Conservation (phyloP, 1,140 invertebrate species). For the Papilio polyxenes region DNA sequence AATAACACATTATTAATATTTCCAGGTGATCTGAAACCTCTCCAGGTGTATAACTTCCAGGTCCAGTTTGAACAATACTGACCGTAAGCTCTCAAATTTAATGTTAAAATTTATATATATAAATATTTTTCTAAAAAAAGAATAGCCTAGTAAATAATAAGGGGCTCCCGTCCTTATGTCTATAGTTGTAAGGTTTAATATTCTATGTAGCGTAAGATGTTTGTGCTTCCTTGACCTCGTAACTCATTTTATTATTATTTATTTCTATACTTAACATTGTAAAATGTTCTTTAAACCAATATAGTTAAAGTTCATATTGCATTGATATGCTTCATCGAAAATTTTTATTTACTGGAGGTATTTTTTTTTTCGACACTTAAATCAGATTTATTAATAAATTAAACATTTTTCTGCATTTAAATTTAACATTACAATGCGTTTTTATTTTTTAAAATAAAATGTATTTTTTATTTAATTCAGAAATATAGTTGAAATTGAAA, state of each 20-base stretch:
- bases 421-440: too few species aligned
- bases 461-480: too few species aligned
- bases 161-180: constrained; percentile 54
- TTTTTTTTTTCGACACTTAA: neutral
- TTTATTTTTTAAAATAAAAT: too few species aligned
- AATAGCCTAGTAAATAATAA: constrained; percentile 49
- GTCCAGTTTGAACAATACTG: neutral
- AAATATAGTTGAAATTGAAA: neutral
- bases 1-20: neutral
- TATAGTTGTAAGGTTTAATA: constrained; percentile 49
- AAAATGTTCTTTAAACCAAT: neutral
- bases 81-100: constrained; percentile 54
- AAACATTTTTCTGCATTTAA: too few species aligned
- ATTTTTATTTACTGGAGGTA: neutral
- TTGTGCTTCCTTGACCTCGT: constrained; percentile 12
- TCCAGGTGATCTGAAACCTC: neutral
- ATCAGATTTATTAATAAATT: too few species aligned
- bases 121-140: constrained; percentile 61
- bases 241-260: neutral
- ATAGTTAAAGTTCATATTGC: neutral
- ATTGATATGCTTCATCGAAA: neutral
- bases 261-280: neutral
- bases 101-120: constrained; percentile 49
- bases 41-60: neutral
- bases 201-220: constrained; percentile 38